Percentiles rank a stretch among this genome's conserved stretches.
These are phyloP conservation scores for Cervus canadensis DNA, from an alignment of 2,113 vertebrate species.

Conservation along the genomic window DNA sequence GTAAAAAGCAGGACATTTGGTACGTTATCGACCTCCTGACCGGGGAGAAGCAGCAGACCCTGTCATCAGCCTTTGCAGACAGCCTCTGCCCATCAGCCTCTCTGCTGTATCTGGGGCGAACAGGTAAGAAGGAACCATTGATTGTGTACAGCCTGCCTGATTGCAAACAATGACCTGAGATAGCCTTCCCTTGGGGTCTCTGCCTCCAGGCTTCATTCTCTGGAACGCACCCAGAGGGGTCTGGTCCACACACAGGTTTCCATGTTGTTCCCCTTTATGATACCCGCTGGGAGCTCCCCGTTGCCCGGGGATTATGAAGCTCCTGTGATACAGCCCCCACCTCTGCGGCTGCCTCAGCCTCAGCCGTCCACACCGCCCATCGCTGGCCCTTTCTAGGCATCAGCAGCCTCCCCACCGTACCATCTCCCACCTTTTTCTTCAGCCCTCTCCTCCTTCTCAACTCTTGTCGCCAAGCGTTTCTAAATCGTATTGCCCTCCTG, in stretches of 20 bases:
- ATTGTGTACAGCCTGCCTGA: background rate
- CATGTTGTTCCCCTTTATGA: background rate
- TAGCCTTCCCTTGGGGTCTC: background rate
- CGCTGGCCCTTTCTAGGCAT: background rate
- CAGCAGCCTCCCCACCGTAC: background rate
- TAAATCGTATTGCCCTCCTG: background rate
- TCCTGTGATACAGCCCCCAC: accelerated
- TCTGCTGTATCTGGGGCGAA: slow-evolving; percentile 95
- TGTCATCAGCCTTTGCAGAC: slow-evolving; percentile 95
- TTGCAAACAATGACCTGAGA: background rate
- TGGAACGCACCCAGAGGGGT: background rate
- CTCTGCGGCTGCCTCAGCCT: background rate
- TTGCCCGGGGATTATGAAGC: background rate
- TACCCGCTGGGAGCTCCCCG: background rate
- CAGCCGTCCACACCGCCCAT: accelerated
- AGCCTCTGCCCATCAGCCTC: slow-evolving; percentile 94
- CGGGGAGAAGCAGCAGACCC: slow-evolving; percentile 97
- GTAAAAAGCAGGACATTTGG: slow-evolving; percentile 98
- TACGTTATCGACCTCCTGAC: slow-evolving; percentile 96
- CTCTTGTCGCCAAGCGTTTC: background rate
- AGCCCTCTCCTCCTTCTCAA: background rate
- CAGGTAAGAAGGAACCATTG: slow-evolving; percentile 82
- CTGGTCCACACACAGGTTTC: background rate
- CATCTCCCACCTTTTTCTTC: background rate
- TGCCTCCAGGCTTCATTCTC: background rate